Base-by-base conservation (phyloP, 92 coral and sea anemone species). In the Anthopleura xanthogrammica region DNA sequence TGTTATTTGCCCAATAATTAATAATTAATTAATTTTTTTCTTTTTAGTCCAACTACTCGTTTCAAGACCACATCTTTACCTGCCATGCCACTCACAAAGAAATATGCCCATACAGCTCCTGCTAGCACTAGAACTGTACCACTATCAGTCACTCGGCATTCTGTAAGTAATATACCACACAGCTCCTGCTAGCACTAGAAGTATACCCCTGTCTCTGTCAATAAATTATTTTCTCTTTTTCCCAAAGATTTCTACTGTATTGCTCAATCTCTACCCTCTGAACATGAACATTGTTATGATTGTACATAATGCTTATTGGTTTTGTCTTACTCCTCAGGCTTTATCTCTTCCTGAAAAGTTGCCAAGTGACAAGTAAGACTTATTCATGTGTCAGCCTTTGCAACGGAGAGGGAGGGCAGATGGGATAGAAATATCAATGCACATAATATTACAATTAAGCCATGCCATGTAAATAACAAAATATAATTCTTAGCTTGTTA, bases 31-130 rank as follows among this genome's bases (percentile, higher is more conserved):
- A 43, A 7, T 46, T 79, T 16, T 16, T 58, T 56, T 19, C 56
- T 17, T 17, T 2, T 41, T 80, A 93, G 97, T 19, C 97, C 94
- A 41, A 91, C 97, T n/a, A 86, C 90, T 68, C 70, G 76, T 85
- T 93, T 93, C 85, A 93, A 85, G 88, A 91, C 92, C 24, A 86
- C 95, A 1, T 86, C 93, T 17, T 77, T 93, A 11, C 97, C 97
- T 24, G 94, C 95, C 54, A 93, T 93, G 97, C 83, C 93, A 2
- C 80, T 93, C 56, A 86, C 92, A 77, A 77, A 84, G 54, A 91
- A 80, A 81, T 93, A 91, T 85, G 74, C 91, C 5, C 95, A 90
- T 16, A 85, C 91, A 72, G 91, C 88, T 13, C 79, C 52, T 52
- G 95, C 95, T 54, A 93, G 93, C 29, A 76, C 90, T 78, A 89